Base-by-base conservation (phyloP, 1,140 invertebrate genomes). In the Chironomus striatipennis region DNA sequence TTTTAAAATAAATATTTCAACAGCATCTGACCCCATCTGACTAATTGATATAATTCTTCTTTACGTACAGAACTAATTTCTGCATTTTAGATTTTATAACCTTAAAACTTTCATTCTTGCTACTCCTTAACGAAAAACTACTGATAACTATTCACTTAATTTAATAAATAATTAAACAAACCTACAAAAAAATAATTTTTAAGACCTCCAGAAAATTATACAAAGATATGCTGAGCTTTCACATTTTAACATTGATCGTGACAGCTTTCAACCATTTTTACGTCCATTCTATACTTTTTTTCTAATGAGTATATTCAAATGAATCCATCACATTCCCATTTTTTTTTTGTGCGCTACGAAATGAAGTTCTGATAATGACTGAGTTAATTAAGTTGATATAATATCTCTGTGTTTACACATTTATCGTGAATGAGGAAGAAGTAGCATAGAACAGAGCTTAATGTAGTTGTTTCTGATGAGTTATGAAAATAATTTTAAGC, bases 401-500 rank as follows among this genome's bases (percentile, higher is more conserved):
- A 5, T 57, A 57, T 10, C 43, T 47, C 43, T 15, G 15, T 57
- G 12, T 57, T 57, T 15, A 57, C 12, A 57, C 12, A 57, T 5
- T n/a, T 57, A 57, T 57, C 12, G 10, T n/a, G 47, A 57, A 57
- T 57, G 12, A 57, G 12, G 15, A 57, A 57, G 47, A 15, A 34
- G 24, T 2, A 34, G 24, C 24, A 34, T 34, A 34, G 24, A 34
- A 34, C 24, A 34, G 24, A 2, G 24, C 24, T 34, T 34, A 34
- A 34, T 34, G 24, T 34, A 34, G 24, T n/a, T 57, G 47, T n/a
- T n/a, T 57, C n/a, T 57, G 47, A 57, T 57, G 47, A 57, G 47
- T 57, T 57, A 57, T 57, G 47, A 57, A 57, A 57, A 57, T n/a
- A n/a, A 57, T 57, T 57, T 57, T 57, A 57, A 57, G n/a, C 47